phyloP scores from a whole-genome alignment of 2,797 vertebrate genomes.

The Hylomyscus alleni region DNA sequence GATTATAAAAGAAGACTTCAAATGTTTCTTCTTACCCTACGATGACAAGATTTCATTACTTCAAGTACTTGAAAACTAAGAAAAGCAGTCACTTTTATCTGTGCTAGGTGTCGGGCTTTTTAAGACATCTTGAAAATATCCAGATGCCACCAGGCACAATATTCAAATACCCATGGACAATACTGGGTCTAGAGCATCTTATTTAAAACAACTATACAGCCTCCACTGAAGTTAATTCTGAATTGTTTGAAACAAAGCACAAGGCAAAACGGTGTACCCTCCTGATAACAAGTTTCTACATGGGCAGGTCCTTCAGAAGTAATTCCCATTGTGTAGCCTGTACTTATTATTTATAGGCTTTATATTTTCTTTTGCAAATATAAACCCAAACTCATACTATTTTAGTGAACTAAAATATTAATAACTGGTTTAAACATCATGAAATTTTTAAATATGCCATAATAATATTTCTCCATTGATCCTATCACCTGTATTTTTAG shows the following conservation, averaged over 20 bases:
- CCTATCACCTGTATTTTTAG: slow-evolving; percentile 52
- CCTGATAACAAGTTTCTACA: slow-evolving; percentile 31
- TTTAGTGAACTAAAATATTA: slow-evolving; percentile 57
- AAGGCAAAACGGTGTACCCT: background rate
- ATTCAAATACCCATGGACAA: background rate
- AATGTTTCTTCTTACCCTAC: background rate
- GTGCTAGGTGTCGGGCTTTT: slow-evolving; percentile 46
- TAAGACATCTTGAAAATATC: slow-evolving; percentile 63
- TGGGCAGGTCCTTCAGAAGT: background rate
- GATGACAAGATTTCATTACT: slow-evolving; percentile 19
- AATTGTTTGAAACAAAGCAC: slow-evolving; percentile 51
- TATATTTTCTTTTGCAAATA: slow-evolving; percentile 39
- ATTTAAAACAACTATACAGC: slow-evolving; percentile 20
- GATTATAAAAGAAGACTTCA: background rate
- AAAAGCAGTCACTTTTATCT: background rate
- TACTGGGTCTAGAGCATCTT: background rate
- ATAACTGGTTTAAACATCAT: slow-evolving; percentile 55
- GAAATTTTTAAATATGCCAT: slow-evolving; percentile 46
- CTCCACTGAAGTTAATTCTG: slow-evolving; percentile 4
- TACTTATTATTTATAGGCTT: background rate
- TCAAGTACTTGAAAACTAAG: background rate
- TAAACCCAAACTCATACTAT: slow-evolving; percentile 53
- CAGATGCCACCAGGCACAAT: background rate
- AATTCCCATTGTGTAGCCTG: slow-evolving; percentile 7
- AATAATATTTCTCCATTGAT: slow-evolving; percentile 58